phyloP scores from a whole-genome alignment of 92 coral and sea anemone genomes.

The Epizoanthus stellaris region DNA sequence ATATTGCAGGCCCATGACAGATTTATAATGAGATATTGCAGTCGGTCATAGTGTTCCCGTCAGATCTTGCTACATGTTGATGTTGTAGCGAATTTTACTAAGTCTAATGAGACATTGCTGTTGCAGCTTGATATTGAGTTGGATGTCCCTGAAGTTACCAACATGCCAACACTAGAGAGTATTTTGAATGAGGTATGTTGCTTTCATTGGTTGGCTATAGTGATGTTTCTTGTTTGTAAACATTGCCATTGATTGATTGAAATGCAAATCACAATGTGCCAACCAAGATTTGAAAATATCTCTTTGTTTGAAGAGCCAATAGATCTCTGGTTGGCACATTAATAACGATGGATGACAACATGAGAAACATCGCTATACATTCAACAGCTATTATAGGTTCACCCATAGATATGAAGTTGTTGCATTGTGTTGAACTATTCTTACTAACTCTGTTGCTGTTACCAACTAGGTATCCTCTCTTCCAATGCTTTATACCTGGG shows the following conservation, averaged over 20 bases:
- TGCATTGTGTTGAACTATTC: too few species aligned
- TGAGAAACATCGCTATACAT: background rate
- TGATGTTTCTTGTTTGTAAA: background rate
- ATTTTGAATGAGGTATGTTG: slow-evolving; percentile 89
- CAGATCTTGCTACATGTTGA: too few species aligned
- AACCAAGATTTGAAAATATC: background rate
- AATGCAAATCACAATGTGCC: background rate
- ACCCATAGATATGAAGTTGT: background rate
- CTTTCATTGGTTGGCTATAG: background rate
- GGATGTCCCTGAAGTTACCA: slow-evolving; percentile 86
- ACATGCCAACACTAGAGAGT: slow-evolving; percentile 94
- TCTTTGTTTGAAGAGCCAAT: too few species aligned
- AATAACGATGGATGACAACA: too few species aligned
- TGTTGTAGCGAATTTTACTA: too few species aligned
- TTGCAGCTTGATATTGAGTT: slow-evolving; percentile 84
- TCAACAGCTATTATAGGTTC: background rate
- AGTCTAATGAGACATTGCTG: background rate
- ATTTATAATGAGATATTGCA: too few species aligned
- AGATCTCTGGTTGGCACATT: too few species aligned
- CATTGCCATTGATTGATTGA: background rate
- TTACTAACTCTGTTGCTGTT: too few species aligned
- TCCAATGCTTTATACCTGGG: too few species aligned
- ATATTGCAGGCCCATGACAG: too few species aligned
- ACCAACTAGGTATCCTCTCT: too few species aligned
- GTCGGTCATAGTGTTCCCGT: too few species aligned